Percentiles rank a stretch among this genome's conserved stretches.
These are phyloP conservation scores for Lypha dubia DNA, from an alignment of 2,888 invertebrate genomes.

Conservation along the genomic window DNA sequence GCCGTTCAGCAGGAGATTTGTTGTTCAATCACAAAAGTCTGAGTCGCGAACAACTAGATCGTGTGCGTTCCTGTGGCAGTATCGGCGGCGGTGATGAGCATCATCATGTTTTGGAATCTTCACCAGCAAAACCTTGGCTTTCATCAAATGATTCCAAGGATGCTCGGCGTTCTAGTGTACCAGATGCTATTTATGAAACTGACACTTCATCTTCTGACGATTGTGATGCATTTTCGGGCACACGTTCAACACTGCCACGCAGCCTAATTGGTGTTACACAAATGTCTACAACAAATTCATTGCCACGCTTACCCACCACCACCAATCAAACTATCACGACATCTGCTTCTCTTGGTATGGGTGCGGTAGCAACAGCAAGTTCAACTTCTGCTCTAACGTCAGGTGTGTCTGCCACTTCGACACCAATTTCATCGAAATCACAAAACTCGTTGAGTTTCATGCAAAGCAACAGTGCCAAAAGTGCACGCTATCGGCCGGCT, in stretches of 20 bases:
- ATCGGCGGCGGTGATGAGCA: conserved; percentile 87
- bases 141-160: conserved; percentile 79
- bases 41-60: conserved; percentile 89
- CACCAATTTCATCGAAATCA: conserved; percentile 86
- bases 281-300: conserved; percentile 88
- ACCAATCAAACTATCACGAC: conserved; percentile 56
- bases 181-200: conserved; percentile 83
- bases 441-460: conserved; percentile 84
- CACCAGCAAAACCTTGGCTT: conserved; percentile 81
- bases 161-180: conserved; percentile 85
- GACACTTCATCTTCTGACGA: conserved; percentile 77
- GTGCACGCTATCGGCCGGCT: conserved; percentile 93
- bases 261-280: conserved; percentile 85
- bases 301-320: conserved; percentile 88
- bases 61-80: conserved; percentile 91
- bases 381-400: conserved; percentile 63
- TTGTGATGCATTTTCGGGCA: conserved; percentile 83
- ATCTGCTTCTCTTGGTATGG: conserved; percentile 84
- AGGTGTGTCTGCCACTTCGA: conserved; percentile 78
- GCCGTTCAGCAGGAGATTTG: conserved; percentile 92
- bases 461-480: conserved; percentile 87
- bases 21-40: conserved; percentile 91
- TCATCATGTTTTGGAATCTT: conserved; percentile 79
- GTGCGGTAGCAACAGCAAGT: conserved; percentile 67
- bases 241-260: conserved; percentile 86